These are phyloP conservation scores for Gastrophryne carolinensis DNA, from an alignment of 2,797 vertebrate species.

Conservation along the genomic window DNA sequence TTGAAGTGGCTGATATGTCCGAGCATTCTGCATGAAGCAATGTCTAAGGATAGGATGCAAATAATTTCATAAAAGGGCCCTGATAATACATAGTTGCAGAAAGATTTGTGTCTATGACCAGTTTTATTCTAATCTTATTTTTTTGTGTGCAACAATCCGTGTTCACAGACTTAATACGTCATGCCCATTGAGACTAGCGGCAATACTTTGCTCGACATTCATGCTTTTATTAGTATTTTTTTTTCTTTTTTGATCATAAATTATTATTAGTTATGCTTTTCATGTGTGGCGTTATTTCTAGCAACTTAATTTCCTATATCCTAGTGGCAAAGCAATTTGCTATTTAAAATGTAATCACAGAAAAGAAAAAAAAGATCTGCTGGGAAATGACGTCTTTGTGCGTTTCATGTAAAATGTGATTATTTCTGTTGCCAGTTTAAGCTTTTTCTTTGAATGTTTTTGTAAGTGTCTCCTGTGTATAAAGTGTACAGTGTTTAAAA, in stretches of 20 bases:
- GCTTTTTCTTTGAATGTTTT: neutral
- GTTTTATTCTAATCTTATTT: too few species aligned
- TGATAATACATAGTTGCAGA: too few species aligned
- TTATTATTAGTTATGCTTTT: neutral
- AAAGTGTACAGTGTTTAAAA: slow-evolving; percentile 23
- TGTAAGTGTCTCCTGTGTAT: slow-evolving; percentile 10
- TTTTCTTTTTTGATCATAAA: neutral
- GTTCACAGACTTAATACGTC: too few species aligned
- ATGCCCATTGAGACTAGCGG: too few species aligned
- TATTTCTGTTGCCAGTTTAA: neutral
- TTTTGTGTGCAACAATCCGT: too few species aligned
- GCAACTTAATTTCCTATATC: neutral
- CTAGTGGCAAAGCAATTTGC: neutral
- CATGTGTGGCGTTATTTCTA: neutral
- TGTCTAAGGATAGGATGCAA: too few species aligned
- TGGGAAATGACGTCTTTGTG: neutral
- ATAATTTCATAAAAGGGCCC: too few species aligned
- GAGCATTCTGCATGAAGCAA: too few species aligned
- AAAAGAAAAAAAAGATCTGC: neutral
- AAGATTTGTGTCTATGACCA: too few species aligned
- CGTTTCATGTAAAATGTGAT: neutral
- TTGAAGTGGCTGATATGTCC: too few species aligned
- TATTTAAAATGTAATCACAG: neutral
- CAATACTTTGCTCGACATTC: too few species aligned
- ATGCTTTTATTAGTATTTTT: neutral